Evolutionary conservation across 2,113 vertebrate species (phyloP), one percentile per base, ranked within the genome.

Genomic region (Leiothrix lutea): DNA sequence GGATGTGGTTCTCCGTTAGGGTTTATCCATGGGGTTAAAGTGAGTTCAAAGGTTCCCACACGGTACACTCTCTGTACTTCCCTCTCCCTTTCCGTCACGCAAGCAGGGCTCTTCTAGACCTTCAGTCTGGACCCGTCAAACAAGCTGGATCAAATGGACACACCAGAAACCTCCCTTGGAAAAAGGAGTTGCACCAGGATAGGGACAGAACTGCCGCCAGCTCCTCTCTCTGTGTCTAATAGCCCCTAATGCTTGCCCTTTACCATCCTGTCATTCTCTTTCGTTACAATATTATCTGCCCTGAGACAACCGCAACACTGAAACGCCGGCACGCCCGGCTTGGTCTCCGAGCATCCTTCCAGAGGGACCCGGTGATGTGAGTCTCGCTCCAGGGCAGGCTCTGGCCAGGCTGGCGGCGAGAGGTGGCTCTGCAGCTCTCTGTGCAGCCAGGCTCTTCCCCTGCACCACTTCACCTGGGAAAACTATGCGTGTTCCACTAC

Each of bases 321-420:
- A 61, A 33, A 54, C 1, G 29, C 62, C 38, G 21, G 38, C 24
- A 26, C 1, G 19, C 57, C 24, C 6, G 3, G 11, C 28, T 14
- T 33, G n/a, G 22, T 24, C n/a, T 24, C 38, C 0, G 9, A 81
- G 56, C 61, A 54, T 62, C 82, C 28, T 40, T 69, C 23, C 24
- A 2, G 74, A 73, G 33, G 29, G 24, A 47, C 5, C 2, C 0
- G 8, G 31, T 0, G 36, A 35, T 35, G 48, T 0, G 24, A 65
- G 18, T 38, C 17, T 11, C 33, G 4, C 58, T 45, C 35, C 72
- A 54, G 33, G 33, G 11, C 25, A 50, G 25, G 42, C 31, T 40
- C 36, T 11, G 31, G 29, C 16, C 8, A 26, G 57, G 57, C 6
- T 44, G 70, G 12, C 1, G 1, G 12, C 4, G 54, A 14, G 15